Evolutionary conservation across 2,888 invertebrate species (phyloP).

Genomic region (Gymnosoma rotundatum): DNA sequence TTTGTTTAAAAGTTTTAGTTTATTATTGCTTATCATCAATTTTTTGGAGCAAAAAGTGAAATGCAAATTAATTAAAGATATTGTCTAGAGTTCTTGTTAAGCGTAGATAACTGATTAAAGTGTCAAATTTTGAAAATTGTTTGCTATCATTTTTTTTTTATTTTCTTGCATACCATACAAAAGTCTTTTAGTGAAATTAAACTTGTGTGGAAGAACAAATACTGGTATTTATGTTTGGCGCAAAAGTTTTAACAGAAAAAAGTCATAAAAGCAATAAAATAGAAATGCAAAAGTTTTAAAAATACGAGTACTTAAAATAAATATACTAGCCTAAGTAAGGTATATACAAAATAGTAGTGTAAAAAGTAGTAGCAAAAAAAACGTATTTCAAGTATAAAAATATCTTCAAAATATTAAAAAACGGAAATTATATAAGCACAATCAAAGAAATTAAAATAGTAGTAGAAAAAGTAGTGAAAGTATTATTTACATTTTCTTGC

Average conservation of each 20-base stretch:
- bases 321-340: background rate
- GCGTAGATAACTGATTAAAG: slow-evolving; percentile 41
- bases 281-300: background rate
- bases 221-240: slow-evolving; percentile 34
- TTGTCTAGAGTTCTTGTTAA: background rate
- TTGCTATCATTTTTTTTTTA: background rate
- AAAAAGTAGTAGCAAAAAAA: background rate
- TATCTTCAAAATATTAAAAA: no score
- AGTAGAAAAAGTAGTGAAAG: no score
- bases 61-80: background rate
- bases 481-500: no score
- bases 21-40: background rate
- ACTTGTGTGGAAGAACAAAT: slow-evolving; percentile 23
- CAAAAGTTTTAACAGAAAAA: slow-evolving; percentile 31
- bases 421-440: no score
- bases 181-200: slow-evolving; percentile 39
- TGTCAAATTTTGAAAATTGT: slow-evolving; percentile 12
- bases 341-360: background rate
- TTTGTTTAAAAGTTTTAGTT: slow-evolving; percentile 1
- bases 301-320: background rate
- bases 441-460: no score
- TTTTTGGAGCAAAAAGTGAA: no score
- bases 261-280: no score
- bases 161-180: background rate
- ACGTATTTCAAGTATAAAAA: no score